phyloP scores from a whole-genome alignment of 2,888 invertebrate genomes.

The Cremastobaeus sp. region DNA sequence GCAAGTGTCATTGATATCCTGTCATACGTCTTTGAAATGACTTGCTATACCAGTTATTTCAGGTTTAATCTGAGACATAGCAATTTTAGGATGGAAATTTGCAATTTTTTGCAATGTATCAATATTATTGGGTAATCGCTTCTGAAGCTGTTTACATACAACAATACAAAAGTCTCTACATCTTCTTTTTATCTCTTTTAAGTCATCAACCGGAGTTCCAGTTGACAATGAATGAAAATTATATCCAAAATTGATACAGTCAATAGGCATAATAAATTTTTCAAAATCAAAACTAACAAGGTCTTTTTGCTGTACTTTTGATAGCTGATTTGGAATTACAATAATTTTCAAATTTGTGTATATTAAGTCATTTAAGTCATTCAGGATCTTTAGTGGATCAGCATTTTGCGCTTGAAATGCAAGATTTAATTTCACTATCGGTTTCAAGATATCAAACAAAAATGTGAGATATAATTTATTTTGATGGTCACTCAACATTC shows the following conservation, averaged over 20 bases:
- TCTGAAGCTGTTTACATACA: slow-evolving; percentile 28
- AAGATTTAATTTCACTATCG: no score
- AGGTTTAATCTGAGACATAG: slow-evolving; percentile 59
- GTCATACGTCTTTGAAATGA: slow-evolving; percentile 49
- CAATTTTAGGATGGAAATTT: slow-evolving; percentile 30
- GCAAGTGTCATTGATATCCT: slow-evolving; percentile 53
- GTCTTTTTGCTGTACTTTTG: slow-evolving; percentile 3
- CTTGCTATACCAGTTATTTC: slow-evolving; percentile 47
- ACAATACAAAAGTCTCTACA: slow-evolving; percentile 20
- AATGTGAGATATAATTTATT: background rate
- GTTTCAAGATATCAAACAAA: background rate
- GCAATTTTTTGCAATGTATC: slow-evolving; percentile 16
- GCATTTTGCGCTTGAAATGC: slow-evolving; percentile 56
- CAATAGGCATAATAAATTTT: background rate
- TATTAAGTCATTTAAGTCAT: no score
- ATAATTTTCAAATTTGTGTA: no score
- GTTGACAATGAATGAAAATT: background rate
- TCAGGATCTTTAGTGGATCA: slow-evolving; percentile 56
- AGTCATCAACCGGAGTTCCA: no score
- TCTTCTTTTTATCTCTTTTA: no score
- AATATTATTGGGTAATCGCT: slow-evolving; percentile 30
- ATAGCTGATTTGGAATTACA: background rate
- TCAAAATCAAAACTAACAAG: background rate
- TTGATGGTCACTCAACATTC: background rate
- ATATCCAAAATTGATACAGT: slow-evolving; percentile 17